Evolutionary conservation across 2,888 invertebrate genomes (phyloP).

Genomic region (Limnephilus rhombicus): DNA sequence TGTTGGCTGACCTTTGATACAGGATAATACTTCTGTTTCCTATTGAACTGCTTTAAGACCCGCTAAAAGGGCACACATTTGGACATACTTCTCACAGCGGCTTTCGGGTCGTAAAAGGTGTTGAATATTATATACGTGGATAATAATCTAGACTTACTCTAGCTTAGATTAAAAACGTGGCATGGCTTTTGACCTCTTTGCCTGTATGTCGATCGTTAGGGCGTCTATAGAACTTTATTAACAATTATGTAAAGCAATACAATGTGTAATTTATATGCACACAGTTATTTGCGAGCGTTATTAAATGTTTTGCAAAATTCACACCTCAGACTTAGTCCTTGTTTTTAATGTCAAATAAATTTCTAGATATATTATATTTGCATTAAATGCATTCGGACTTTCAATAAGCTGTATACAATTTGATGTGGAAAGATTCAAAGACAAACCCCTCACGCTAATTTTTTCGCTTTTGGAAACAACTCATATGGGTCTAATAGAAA

Average conservation of each 20-base stretch:
- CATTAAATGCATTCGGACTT: neutral
- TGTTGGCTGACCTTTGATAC: neutral
- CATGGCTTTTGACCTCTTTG: slow-evolving; percentile 4
- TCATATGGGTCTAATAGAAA: too few species aligned
- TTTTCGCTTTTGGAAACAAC: too few species aligned
- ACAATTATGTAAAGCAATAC: slow-evolving; percentile 30
- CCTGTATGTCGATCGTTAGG: slow-evolving; percentile 23
- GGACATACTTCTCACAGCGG: neutral
- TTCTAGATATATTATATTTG: neutral
- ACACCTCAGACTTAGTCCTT: neutral
- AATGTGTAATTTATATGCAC: slow-evolving; percentile 29
- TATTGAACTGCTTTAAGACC: neutral
- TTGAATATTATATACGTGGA: neutral
- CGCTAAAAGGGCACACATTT: neutral
- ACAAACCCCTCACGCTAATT: too few species aligned
- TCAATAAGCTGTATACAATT: neutral
- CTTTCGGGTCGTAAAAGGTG: neutral
- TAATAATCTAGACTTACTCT: neutral
- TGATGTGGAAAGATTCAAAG: neutral
- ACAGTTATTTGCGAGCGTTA: slow-evolving; percentile 12
- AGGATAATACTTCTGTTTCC: neutral
- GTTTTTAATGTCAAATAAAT: neutral
- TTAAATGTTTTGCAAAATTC: neutral
- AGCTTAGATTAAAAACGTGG: neutral
- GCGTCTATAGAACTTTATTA: slow-evolving; percentile 38